phyloP scores from a whole-genome alignment of 2,797 vertebrate genomes.

The Microctenopoma lineatum region DNA sequence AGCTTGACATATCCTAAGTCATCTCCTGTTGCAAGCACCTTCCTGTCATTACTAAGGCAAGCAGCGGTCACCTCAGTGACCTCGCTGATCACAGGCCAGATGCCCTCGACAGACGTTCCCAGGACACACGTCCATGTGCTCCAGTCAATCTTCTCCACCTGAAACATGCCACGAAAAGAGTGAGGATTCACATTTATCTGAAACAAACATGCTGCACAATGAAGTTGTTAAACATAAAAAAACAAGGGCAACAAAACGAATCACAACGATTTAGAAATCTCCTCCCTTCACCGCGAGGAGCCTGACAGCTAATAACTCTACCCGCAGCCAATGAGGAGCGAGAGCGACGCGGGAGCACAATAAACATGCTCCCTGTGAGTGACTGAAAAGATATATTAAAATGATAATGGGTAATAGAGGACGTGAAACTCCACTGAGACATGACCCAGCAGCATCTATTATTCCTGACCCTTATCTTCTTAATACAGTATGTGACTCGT shows the following conservation, averaged over 20 bases:
- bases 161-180: constrained; percentile 30
- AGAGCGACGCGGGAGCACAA: background rate
- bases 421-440: constrained; percentile 21
- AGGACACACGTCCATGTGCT: constrained; percentile 96
- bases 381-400: constrained; percentile 12
- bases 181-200: background rate
- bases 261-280: background rate
- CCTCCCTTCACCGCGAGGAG: background rate
- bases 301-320: no score
- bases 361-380: constrained; percentile 1
- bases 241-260: background rate
- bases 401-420: constrained; percentile 6
- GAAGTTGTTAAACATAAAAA: no score
- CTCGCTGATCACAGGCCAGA: constrained; percentile 96
- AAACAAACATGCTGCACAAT: no score
- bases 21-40: constrained; percentile 95
- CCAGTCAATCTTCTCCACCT: constrained; percentile 98
- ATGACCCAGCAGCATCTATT: constrained; percentile 39
- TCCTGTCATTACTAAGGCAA: constrained; percentile 91
- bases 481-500: constrained; percentile 24
- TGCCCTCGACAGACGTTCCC: constrained; percentile 93
- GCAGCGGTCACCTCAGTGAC: constrained; percentile 93
- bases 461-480: constrained; percentile 50
- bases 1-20: constrained; percentile 98
- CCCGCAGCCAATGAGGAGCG: no score